Percentiles rank a stretch among this genome's conserved stretches.
Evolutionary conservation across 2,797 vertebrate species (phyloP).

Genomic region (Melopsittacus undulatus): DNA sequence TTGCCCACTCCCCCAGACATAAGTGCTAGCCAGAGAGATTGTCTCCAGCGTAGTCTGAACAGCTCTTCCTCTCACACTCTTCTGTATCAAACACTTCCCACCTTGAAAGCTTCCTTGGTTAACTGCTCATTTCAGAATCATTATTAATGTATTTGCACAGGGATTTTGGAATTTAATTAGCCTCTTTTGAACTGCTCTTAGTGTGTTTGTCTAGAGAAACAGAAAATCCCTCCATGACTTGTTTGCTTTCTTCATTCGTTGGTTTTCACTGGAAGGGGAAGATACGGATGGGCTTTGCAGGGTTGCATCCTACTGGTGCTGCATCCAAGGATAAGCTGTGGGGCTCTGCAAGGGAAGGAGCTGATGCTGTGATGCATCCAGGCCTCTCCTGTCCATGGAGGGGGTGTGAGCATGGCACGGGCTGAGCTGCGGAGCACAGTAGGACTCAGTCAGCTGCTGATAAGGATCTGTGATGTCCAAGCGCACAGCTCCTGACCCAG

Average conservation of each 20-base stretch:
- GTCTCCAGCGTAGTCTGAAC: neutral
- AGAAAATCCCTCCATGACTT: constrained; percentile 72
- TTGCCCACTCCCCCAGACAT: neutral
- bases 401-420: fast-evolving
- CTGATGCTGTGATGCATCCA: neutral
- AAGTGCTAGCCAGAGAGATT: neutral
- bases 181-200: constrained; percentile 70
- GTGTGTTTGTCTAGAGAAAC: constrained; percentile 70
- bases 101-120: constrained; percentile 72
- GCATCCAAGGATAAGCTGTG: neutral
- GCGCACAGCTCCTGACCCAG: neutral
- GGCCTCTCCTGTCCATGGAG: neutral
- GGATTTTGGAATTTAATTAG: constrained; percentile 75
- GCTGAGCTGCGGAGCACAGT: neutral
- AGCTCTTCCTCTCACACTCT: neutral
- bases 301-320: constrained; percentile 3
- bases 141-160: constrained; percentile 69
- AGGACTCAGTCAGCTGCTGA: neutral
- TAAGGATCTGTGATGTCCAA: neutral
- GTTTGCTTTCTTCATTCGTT: constrained; percentile 47
- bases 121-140: constrained; percentile 72
- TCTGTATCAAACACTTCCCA: constrained; percentile 68
- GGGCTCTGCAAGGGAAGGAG: neutral
- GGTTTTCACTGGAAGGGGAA: constrained; percentile 50
- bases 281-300: constrained; percentile 20